Conservation (phyloP, 2,797 vertebrate genomes). For the Phataginus tetradactyla region DNA sequence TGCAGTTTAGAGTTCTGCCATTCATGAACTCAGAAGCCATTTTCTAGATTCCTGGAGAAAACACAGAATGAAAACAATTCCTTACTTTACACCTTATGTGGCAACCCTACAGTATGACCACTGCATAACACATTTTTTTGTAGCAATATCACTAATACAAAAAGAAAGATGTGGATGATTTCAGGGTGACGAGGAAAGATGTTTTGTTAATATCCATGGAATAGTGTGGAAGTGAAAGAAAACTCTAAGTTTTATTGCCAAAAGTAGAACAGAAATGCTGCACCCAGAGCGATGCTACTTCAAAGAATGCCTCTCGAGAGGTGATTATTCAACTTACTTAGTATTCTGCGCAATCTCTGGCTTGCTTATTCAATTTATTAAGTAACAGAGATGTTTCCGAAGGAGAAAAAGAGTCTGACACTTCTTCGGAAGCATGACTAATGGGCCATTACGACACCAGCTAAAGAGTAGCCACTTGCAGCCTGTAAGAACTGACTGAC, state of each 20-base stretch:
- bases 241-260: background rate
- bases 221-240: background rate
- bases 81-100: background rate
- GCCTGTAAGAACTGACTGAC: conserved; percentile 73
- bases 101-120: background rate
- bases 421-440: conserved; percentile 82
- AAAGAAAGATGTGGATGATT: background rate
- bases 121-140: too few species aligned
- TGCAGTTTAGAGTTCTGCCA: background rate
- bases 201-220: background rate
- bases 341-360: conserved; percentile 71
- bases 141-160: background rate
- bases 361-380: conserved; percentile 79
- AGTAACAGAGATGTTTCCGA: conserved; percentile 83
- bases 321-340: conserved; percentile 59
- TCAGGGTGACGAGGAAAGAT: background rate
- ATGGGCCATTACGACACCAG: conserved; percentile 85
- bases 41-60: background rate
- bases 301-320: conserved; percentile 48
- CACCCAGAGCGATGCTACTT: background rate
- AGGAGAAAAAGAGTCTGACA: conserved; percentile 74
- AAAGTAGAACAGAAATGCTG: background rate
- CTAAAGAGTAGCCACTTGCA: conserved; percentile 83
- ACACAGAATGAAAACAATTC: background rate
- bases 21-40: background rate